Evolutionary conservation across 1,140 invertebrate genomes (phyloP), one percentile per base, ranked within the genome.

Genomic region (Dendroctonus valens): DNA sequence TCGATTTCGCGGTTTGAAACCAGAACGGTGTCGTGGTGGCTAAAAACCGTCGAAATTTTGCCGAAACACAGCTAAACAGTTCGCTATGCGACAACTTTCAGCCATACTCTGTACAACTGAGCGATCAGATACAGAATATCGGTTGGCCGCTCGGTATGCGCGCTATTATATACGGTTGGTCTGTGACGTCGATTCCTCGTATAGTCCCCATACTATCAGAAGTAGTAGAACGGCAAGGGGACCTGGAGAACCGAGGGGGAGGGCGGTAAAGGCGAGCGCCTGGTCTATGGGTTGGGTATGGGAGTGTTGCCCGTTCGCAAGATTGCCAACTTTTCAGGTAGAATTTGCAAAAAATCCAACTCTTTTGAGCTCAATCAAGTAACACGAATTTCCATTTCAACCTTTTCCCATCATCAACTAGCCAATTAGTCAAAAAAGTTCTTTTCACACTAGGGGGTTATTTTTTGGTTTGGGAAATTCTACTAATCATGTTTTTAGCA

Each of bases 91-190:
- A 38, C 12, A 59, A 53, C 55, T 66, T 53, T 50, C 46, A 51
- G 64, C 64, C 64, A 66, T 66, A 66, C 64, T 66, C 54, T 39
- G 49, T 37, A 58, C 51, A 41, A n/a, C 7, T 40, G n/a, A 48
- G 14, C n/a, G 44, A 9, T 58, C 38, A 40, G 37, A 40, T 9
- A 51, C 37, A 41, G 54, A 58, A 58, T 58, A 65, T 42, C 26
- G 51, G 53, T 44, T 48, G 14, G 26, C 51, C 41, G 52, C 52
- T 41, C 41, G n/a, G 41, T 40, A 38, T 39, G 26, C 26, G 8
- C 38, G 7, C 39, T 62, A 12, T 38, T 60, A 62, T 62, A 62
- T 53, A 41, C 26, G 26, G 50, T 12, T 12, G 39, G 4, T 38
- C 49, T 6, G 59, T 53, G 50, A 62, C 59, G 59, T 53, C 41